Evolutionary conservation across 2,113 vertebrate genomes (phyloP).

Genomic region (Lasiurus borealis): DNA sequence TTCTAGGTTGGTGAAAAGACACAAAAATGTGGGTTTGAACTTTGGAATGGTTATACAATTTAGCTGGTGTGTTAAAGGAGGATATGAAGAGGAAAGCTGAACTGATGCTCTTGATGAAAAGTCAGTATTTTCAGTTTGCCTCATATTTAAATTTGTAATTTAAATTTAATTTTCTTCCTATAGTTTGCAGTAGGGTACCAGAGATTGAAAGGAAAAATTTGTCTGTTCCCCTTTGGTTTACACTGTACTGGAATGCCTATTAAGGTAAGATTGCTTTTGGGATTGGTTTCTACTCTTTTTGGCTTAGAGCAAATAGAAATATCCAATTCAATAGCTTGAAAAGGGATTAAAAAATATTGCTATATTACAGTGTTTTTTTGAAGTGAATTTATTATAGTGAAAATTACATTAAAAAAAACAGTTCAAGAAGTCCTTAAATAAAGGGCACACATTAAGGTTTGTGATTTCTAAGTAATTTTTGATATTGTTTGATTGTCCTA

Average conservation of each 20-base stretch:
- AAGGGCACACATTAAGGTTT: not conserved
- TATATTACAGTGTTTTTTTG: not conserved
- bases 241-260: conserved; percentile 99
- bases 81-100: not conserved
- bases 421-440: conserved; percentile 34
- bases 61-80: conserved; percentile 25
- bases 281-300: not conserved
- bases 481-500: conserved; percentile 21
- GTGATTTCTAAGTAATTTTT: conserved; percentile 54
- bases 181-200: conserved; percentile 96
- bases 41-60: not conserved
- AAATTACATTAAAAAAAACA: conserved; percentile 40
- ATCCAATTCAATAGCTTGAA: not conserved
- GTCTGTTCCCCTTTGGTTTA: conserved; percentile 97
- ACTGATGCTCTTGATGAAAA: conserved; percentile 8
- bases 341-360: not conserved
- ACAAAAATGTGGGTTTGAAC: conserved; percentile 5
- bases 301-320: not conserved
- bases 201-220: conserved; percentile 94
- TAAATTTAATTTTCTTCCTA: conserved; percentile 51
- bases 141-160: conserved; percentile 51
- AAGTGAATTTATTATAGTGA: conserved; percentile 56
- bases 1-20: conserved; percentile 29
- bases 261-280: conserved; percentile 90
- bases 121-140: not conserved